Percentiles rank a stretch among this genome's conserved stretches.
phyloP scores from a whole-genome alignment of 35 echinoderm and acorn worm genomes.

The Holothuria glaberrima region DNA sequence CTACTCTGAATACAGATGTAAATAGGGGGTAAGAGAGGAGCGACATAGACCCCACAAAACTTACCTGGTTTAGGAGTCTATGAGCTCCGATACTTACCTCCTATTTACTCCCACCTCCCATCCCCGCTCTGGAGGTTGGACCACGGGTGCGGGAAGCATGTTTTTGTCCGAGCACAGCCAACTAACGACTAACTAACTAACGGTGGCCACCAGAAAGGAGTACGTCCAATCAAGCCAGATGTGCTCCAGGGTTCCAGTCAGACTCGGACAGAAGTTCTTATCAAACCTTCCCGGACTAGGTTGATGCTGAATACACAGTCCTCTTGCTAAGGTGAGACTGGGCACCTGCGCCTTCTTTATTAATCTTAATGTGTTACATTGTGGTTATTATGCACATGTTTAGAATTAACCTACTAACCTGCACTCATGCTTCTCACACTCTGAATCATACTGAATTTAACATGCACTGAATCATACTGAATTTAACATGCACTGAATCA shows the following conservation, averaged over 20 bases:
- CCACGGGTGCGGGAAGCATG: background rate
- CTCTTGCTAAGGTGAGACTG: background rate
- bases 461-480: too few relatives aligned
- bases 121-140: background rate
- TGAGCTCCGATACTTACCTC: too few relatives aligned
- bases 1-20: slow-evolving; percentile 26
- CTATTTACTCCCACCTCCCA: slow-evolving; percentile 9
- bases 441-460: too few relatives aligned
- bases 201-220: background rate
- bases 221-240: background rate
- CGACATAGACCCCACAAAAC: background rate
- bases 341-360: too few relatives aligned
- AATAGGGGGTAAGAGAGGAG: slow-evolving; percentile 25
- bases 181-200: background rate
- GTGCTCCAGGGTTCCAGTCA: background rate
- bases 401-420: background rate
- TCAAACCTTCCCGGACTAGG: background rate
- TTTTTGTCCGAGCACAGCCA: slow-evolving; percentile 6
- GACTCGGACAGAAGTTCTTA: background rate
- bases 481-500: too few relatives aligned
- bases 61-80: too few relatives aligned
- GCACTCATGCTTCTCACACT: slow-evolving; percentile 16
- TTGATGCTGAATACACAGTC: background rate
- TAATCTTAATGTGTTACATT: background rate
- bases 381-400: background rate